Conservation (phyloP, 2,888 invertebrate genomes). For the Saturnia japonica region DNA sequence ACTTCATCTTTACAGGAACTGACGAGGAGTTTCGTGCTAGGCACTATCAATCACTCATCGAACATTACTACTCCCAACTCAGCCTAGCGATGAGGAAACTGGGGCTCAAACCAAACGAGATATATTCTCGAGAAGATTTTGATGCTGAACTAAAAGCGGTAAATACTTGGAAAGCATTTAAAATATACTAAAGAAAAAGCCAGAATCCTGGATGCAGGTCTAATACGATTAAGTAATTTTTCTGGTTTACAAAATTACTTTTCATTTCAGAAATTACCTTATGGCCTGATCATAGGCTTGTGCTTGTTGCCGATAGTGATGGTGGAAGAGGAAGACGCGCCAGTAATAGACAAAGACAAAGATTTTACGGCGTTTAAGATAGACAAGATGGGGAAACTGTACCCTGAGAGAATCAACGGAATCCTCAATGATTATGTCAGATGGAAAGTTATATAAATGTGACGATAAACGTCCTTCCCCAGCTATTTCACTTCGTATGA, state of each 20-base stretch:
- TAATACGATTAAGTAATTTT: not conserved
- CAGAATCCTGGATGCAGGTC: no score
- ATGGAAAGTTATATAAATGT: slow-evolving; percentile 2
- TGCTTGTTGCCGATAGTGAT: not conserved
- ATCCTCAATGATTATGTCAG: slow-evolving; percentile 7
- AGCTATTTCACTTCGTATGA: not conserved
- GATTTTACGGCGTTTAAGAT: not conserved
- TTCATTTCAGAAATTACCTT: slow-evolving; percentile 1
- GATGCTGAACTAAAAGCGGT: slow-evolving; percentile 32
- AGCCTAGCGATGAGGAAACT: slow-evolving; percentile 32
- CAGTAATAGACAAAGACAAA: not conserved
- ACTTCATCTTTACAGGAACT: slow-evolving; percentile 43
- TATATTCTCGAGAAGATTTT: slow-evolving; percentile 39
- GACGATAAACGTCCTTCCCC: not conserved
- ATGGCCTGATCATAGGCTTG: not conserved
- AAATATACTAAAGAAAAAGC: no score
- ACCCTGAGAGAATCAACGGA: slow-evolving; percentile 8
- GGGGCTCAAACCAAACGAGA: slow-evolving; percentile 31
- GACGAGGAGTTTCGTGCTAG: slow-evolving; percentile 41
- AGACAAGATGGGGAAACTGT: not conserved
- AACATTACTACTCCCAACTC: slow-evolving; percentile 41
- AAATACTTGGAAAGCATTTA: not conserved
- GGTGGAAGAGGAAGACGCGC: slow-evolving; percentile 13
- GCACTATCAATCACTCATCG: slow-evolving; percentile 34
- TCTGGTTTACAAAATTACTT: not conserved